These are phyloP conservation scores for Lepidurus couesii DNA, from an alignment of 1,140 invertebrate genomes.

Conservation along the genomic window DNA sequence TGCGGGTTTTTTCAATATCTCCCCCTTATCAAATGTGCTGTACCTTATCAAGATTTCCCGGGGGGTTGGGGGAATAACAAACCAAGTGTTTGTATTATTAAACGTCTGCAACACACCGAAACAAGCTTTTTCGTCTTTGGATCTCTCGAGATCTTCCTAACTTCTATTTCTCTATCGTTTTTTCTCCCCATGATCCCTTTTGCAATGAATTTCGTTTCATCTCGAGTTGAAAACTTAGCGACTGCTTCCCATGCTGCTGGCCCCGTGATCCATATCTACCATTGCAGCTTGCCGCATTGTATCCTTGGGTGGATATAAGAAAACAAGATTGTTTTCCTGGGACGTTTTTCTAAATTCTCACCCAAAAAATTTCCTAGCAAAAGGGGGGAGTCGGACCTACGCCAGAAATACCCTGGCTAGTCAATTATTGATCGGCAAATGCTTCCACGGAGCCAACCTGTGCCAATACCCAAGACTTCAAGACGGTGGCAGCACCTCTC, in stretches of 20 bases:
- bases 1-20: not conserved
- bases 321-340: not conserved
- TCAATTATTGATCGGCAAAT: conserved; percentile 15
- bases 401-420: not conserved
- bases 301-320: too few relatives aligned
- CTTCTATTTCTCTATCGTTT: too few relatives aligned
- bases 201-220: too few relatives aligned
- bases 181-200: too few relatives aligned
- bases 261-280: too few relatives aligned
- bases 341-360: not conserved
- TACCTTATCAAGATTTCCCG: not conserved
- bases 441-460: not conserved
- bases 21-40: not conserved
- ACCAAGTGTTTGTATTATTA: not conserved
- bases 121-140: too few relatives aligned
- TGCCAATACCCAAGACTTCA: not conserved
- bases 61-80: not conserved
- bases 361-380: not conserved
- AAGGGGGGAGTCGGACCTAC: not conserved
- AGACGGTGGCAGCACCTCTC: not conserved
- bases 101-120: not conserved
- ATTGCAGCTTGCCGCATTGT: too few relatives aligned
- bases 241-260: too few relatives aligned
- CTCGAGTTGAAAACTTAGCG: too few relatives aligned
- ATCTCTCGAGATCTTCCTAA: too few relatives aligned